Percentiles rank a stretch among this genome's conserved stretches.
phyloP scores from a whole-genome alignment of 1,140 invertebrate species.

The Aphidius ervi region DNA sequence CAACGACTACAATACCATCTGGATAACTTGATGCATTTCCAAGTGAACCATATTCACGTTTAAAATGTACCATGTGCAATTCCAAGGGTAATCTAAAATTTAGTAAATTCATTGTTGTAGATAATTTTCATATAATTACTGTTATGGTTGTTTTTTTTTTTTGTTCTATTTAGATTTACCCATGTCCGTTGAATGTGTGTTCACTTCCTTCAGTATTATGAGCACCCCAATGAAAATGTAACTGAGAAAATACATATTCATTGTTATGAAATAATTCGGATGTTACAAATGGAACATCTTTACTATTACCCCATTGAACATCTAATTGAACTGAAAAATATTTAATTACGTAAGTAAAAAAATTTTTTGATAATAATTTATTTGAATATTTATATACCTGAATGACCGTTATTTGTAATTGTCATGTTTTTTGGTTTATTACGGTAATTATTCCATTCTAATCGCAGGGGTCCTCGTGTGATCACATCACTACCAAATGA shows the following conservation, averaged over 20 bases:
- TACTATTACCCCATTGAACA: too few species aligned
- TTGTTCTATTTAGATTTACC: background rate
- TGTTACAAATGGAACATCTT: too few species aligned
- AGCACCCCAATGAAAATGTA: constrained; percentile 75
- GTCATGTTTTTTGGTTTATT: constrained; percentile 47
- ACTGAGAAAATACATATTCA: constrained; percentile 69
- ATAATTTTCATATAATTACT: too few species aligned
- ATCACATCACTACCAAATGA: constrained; percentile 9
- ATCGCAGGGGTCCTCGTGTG: constrained; percentile 41
- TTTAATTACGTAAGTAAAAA: too few species aligned
- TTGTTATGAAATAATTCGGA: constrained; percentile 28
- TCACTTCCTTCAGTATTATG: constrained; percentile 71
- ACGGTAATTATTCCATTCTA: constrained; percentile 57
- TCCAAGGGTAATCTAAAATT: constrained; percentile 32
- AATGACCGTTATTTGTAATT: constrained; percentile 67
- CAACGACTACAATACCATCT: constrained; percentile 37
- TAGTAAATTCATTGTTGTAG: too few species aligned
- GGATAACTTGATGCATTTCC: constrained; percentile 29
- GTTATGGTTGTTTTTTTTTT: too few species aligned
- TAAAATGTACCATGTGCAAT: constrained; percentile 41
- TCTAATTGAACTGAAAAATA: too few species aligned
- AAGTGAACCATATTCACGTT: constrained; percentile 28
- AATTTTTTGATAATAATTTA: background rate
- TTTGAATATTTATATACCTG: constrained; percentile 50
- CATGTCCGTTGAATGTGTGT: constrained; percentile 67